phyloP scores from a whole-genome alignment of 2,113 vertebrate species.

The Aspidoscelis tigris region DNA sequence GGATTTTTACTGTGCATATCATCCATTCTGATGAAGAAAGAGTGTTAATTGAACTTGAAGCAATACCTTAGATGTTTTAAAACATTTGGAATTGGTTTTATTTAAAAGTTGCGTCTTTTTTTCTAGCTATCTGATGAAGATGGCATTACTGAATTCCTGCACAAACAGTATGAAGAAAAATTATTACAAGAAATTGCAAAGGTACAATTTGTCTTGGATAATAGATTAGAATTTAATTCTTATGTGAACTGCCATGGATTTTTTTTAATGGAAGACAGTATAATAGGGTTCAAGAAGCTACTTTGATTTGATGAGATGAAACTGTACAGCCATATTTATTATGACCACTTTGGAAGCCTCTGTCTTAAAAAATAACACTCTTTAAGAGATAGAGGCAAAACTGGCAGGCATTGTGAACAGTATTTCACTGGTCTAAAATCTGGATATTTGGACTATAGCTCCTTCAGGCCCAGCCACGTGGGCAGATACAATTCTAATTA shows the following conservation, averaged over 20 bases:
- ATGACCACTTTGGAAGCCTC: not conserved
- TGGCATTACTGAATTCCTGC: conserved; percentile 65
- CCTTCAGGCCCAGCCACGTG: no score
- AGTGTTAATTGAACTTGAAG: no score
- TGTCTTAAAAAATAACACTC: not conserved
- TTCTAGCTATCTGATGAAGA: conserved; percentile 59
- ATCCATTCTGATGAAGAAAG: no score
- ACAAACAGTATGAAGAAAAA: conserved; percentile 82
- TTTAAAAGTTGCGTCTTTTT: conserved; percentile 46
- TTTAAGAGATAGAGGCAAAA: not conserved
- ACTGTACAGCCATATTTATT: not conserved
- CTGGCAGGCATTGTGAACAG: not conserved
- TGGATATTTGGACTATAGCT: not conserved
- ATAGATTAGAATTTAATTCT: not conserved
- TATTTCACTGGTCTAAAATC: not conserved
- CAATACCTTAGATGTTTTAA: not conserved
- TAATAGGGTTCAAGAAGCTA: not conserved
- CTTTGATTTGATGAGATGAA: not conserved
- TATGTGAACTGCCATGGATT: no score
- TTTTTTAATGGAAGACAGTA: no score
- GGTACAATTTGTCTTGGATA: conserved; percentile 68
- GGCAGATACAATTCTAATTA: not conserved
- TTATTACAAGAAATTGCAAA: conserved; percentile 92
- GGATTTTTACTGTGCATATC: no score
- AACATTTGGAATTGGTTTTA: conserved; percentile 32